phyloP scores from a whole-genome alignment of 2,113 vertebrate species.

The Neolamprologus devosi region DNA sequence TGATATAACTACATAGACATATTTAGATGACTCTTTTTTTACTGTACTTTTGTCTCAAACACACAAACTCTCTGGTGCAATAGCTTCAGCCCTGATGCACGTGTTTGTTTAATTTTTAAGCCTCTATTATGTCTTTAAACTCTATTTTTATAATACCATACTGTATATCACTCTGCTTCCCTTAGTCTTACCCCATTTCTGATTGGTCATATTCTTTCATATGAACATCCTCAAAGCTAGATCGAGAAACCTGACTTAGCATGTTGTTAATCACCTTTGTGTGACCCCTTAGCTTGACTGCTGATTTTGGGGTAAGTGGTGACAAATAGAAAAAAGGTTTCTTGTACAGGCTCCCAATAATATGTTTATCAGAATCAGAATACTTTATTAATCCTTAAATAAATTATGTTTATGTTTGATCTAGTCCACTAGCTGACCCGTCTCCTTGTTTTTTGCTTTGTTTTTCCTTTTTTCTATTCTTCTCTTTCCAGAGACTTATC shows the following conservation, averaged over 20 bases:
- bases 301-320: neutral
- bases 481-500: constrained; percentile 87
- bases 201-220: neutral
- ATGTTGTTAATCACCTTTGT: neutral
- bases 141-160: neutral
- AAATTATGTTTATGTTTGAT: neutral
- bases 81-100: neutral
- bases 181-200: neutral
- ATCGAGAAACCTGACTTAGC: neutral
- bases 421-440: neutral
- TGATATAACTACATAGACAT: neutral
- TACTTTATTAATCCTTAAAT: neutral
- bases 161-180: neutral
- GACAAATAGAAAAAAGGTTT: neutral
- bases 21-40: neutral
- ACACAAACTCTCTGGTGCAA: neutral
- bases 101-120: neutral
- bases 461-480: neutral
- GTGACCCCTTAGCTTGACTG: neutral
- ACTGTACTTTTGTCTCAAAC: neutral
- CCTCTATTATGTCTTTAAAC: neutral
- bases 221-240: neutral
- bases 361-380: neutral
- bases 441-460: neutral
- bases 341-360: neutral